These are phyloP conservation scores for Sebastes kiyomatsui DNA, from an alignment of 2,797 vertebrate species.

Conservation along the genomic window DNA sequence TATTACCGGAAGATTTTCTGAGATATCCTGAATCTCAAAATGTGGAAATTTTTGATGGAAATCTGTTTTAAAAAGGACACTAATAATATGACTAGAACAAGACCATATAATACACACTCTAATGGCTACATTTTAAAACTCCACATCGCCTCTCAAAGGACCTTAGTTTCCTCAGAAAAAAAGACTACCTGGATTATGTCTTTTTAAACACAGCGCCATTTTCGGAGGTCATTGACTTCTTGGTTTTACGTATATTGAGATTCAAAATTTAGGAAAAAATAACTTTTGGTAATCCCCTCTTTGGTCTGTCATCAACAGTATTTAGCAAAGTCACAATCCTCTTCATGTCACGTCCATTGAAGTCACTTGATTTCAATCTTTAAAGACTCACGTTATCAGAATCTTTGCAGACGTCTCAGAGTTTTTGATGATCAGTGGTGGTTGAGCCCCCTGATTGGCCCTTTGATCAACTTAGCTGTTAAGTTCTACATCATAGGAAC, in stretches of 20 bases:
- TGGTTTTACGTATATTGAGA: background rate
- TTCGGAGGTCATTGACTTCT: background rate
- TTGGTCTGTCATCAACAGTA: constrained; percentile 4
- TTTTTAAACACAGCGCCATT: background rate
- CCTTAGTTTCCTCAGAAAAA: background rate
- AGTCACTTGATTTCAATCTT: constrained; percentile 22
- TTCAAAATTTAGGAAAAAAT: background rate
- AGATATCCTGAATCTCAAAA: background rate
- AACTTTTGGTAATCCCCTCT: background rate
- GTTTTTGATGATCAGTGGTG: constrained; percentile 21
- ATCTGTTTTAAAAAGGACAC: background rate
- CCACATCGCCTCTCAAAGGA: background rate
- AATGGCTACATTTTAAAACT: background rate
- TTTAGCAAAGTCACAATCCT: constrained; percentile 2
- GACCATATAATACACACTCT: background rate
- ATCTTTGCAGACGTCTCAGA: constrained; percentile 9
- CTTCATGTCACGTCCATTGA: background rate
- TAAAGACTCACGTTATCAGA: constrained; percentile 7
- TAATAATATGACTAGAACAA: background rate
- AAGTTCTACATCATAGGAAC: background rate
- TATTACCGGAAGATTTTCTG: background rate
- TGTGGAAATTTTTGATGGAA: background rate
- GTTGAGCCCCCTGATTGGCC: constrained; percentile 3
- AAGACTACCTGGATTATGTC: background rate
- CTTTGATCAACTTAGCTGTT: constrained; percentile 21